Conservation (phyloP, 1,140 invertebrate genomes). For the Potamilus streckersoni region DNA sequence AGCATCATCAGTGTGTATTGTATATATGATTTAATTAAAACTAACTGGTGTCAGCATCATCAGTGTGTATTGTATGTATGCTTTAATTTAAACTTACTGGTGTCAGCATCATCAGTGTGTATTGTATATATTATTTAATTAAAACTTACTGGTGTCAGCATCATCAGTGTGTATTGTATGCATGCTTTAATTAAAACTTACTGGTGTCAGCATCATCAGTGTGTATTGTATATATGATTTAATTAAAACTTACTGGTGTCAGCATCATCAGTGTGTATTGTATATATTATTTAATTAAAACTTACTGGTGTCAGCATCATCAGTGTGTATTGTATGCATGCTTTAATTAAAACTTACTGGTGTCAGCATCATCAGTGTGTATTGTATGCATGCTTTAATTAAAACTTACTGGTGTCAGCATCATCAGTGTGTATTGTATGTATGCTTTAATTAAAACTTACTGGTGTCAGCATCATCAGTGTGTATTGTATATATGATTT, state of each 20-base stretch:
- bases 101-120: constrained; percentile 82
- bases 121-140: constrained; percentile 48
- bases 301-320: constrained; percentile 74
- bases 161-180: constrained; percentile 77
- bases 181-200: constrained; percentile 16
- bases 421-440: constrained; percentile 77
- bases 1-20: constrained; percentile 82
- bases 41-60: constrained; percentile 74
- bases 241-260: constrained; percentile 55
- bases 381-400: constrained; percentile 49
- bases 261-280: constrained; percentile 82
- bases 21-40: too few species aligned
- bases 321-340: constrained; percentile 74
- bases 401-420: constrained; percentile 71
- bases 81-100: constrained; percentile 38
- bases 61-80: constrained; percentile 75
- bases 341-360: constrained; percentile 38
- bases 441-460: constrained; percentile 17
- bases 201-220: constrained; percentile 77
- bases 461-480: constrained; percentile 77
- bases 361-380: constrained; percentile 82
- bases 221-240: constrained; percentile 72
- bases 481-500: constrained; percentile 72
- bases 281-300: too few species aligned
- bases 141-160: constrained; percentile 71